Conservation (phyloP, 1,140 invertebrate species). For the Drosophila parabipectinata region DNA sequence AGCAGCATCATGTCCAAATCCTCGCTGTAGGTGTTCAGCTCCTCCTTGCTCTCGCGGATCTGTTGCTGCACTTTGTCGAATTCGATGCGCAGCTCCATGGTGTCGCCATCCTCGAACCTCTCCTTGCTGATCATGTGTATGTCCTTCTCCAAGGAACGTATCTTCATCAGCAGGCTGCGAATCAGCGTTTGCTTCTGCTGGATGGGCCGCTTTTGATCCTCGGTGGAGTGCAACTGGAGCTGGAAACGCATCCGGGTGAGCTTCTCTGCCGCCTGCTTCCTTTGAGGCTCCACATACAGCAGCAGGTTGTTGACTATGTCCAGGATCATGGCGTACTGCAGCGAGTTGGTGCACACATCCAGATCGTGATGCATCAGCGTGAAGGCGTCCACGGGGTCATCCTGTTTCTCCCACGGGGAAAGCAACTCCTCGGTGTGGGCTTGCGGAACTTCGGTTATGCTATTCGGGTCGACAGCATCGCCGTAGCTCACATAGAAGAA, state of each 20-base stretch:
- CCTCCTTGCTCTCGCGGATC: constrained; percentile 96
- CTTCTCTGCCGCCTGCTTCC: constrained; percentile 95
- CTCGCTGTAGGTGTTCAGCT: constrained; percentile 93
- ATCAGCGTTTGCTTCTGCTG: constrained; percentile 95
- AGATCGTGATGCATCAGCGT: constrained; percentile 99
- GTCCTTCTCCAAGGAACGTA: constrained; percentile 94
- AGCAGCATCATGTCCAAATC: constrained; percentile 96
- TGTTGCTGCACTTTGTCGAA: constrained; percentile 88
- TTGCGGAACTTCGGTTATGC: constrained; percentile 87
- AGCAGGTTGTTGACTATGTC: constrained; percentile 99
- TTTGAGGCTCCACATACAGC: constrained; percentile 97
- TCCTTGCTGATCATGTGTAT: constrained; percentile 94
- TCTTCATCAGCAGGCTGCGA: constrained; percentile 90
- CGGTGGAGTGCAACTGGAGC: constrained; percentile 93
- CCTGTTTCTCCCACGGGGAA: constrained; percentile 90
- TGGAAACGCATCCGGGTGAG: constrained; percentile 97
- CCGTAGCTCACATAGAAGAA: constrained; percentile 98
- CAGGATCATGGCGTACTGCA: constrained; percentile 97
- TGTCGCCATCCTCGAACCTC: constrained; percentile 89
- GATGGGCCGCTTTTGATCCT: constrained; percentile 96
- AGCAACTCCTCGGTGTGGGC: constrained; percentile 88
- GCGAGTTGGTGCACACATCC: constrained; percentile 98
- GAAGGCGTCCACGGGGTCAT: constrained; percentile 97
- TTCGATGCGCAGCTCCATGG: constrained; percentile 89
- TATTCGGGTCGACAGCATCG: constrained; percentile 90